Conservation (phyloP, 2,888 invertebrate genomes). For the Folsomia candida region DNA sequence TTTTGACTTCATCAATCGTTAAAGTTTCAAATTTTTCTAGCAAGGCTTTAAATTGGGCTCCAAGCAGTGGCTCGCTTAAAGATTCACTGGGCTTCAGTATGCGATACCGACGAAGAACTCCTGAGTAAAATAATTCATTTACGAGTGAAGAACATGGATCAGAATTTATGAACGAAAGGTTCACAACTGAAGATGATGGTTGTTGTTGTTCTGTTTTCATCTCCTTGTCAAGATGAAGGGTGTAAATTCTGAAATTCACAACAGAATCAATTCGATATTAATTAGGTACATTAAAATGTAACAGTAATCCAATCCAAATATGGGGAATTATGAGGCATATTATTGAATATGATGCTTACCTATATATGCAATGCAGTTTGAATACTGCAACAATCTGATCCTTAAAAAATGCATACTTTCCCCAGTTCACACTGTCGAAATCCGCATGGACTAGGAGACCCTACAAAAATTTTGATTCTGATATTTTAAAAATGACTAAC, state of each 20-base stretch:
- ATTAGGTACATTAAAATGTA: neutral
- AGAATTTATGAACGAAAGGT: neutral
- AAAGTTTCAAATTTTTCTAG: neutral
- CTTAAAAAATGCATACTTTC: neutral
- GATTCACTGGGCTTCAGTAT: neutral
- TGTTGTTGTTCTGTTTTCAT: neutral
- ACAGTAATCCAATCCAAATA: neutral
- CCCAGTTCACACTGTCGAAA: neutral
- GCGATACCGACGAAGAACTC: neutral
- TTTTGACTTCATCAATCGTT: neutral
- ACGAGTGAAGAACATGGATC: neutral
- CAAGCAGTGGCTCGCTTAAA: too few relatives aligned
- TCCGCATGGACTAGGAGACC: neutral
- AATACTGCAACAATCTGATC: neutral
- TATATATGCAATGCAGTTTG: neutral
- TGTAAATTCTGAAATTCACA: neutral
- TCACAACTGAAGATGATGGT: neutral
- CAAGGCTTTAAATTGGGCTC: neutral
- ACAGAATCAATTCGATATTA: neutral
- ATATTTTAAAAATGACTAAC: too few relatives aligned
- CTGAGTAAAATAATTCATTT: neutral
- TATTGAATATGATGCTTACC: neutral
- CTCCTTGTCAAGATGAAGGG: neutral
- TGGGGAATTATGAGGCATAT: neutral
- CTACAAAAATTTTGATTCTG: too few relatives aligned